Conservation (phyloP, 2,888 invertebrate genomes). For the Drosophila atripex region DNA sequence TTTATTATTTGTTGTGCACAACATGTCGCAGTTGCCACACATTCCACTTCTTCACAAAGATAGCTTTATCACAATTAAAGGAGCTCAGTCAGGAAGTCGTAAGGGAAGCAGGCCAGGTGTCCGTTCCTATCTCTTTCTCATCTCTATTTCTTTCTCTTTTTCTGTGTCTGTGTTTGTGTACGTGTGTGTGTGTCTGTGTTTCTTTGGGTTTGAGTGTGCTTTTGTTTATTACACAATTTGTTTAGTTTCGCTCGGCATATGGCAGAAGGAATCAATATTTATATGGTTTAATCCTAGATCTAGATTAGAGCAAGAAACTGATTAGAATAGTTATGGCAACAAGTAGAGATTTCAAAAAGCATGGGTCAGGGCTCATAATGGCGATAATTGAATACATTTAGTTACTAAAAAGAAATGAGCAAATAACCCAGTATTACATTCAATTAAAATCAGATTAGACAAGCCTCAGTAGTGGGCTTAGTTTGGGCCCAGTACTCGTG, state of each 20-base stretch:
- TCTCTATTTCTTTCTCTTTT: neutral
- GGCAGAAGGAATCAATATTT: constrained; percentile 39
- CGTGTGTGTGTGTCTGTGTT: too few species aligned
- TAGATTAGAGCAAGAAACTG: constrained; percentile 10
- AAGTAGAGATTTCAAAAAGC: neutral
- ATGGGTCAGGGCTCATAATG: neutral
- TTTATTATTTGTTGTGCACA: constrained; percentile 48
- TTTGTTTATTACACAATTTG: constrained; percentile 45
- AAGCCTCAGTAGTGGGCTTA: neutral
- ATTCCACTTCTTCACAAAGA: constrained; percentile 27
- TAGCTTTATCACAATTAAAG: constrained; percentile 61
- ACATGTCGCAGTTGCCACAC: constrained; percentile 51
- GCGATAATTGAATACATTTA: neutral
- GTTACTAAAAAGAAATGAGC: neutral
- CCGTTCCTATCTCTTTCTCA: constrained; percentile 7
- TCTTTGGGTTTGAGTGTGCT: constrained; percentile 9
- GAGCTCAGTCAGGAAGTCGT: constrained; percentile 43
- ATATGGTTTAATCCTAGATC: constrained; percentile 8
- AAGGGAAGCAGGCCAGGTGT: constrained; percentile 40
- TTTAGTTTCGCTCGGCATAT: constrained; percentile 46
- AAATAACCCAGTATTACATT: constrained; percentile 7
- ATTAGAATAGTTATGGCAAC: constrained; percentile 21
- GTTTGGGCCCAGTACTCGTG: constrained; percentile 12
- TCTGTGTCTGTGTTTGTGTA: neutral
- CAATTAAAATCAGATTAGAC: constrained; percentile 38